Evolutionary conservation across 2,113 vertebrate genomes (phyloP), one percentile per base, ranked within the genome.

Genomic region (Actinemys pallida): DNA sequence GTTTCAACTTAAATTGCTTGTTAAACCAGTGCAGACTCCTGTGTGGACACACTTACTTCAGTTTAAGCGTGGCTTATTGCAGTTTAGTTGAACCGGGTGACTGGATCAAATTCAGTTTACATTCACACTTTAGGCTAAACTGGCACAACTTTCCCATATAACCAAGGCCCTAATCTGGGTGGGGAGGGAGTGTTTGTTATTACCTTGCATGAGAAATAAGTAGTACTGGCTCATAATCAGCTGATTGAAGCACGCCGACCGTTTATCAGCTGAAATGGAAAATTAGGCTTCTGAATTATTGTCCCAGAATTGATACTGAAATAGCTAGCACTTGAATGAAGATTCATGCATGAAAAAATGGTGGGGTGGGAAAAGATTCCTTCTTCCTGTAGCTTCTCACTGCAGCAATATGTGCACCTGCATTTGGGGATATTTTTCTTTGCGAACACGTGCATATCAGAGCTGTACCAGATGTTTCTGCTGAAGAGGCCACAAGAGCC

Each of bases 401-500:
- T 78, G 54, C 69, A 95, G 83, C 56, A 88, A 85, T 49, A 86
- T 57, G 72, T 84, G 90, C 88, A 97, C 86, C 89, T 95, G 90
- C 42, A 84, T 90, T 84, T 65, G 10, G 47, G 19, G 49, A 35
- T 3, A 22, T 45, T 49, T 96, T 88, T 91, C 47, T 95, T 95
- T 91, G 88, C 81, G 84, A 91, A 94, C 85, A 93, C 93, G 89
- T 86, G 62, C 90, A 95, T 96, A 97, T 96, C 92, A 97, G 92
- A 95, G 81, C 83, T 59, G 19, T 84, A 90, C 78, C 92, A 96
- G 94, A 92, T 97, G 94, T 92, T 95, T 93, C 47, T 93, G 20
- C 88, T 95, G 93, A 97, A 96, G 91, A 93, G 90, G 31, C 81
- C 62, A 49, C 59, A 84, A 95, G 47, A 95, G 84, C 57, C 78